A percentile compares a stretch with the other conserved stretches of the same genome.
Evolutionary conservation across 1,140 invertebrate species (phyloP).

Genomic region (Helicoverpa armigera): DNA sequence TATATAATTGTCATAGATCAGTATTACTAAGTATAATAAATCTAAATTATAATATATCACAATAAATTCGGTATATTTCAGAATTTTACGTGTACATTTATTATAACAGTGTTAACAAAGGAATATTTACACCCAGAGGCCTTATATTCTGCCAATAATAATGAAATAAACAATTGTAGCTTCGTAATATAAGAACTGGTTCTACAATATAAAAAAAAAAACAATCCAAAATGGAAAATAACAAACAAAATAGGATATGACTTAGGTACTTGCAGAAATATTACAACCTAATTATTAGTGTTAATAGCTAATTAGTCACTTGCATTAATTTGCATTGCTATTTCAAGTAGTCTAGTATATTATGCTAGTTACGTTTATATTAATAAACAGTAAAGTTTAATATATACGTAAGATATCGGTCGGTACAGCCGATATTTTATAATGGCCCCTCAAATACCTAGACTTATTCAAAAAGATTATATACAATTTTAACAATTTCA

Average conservation of each 20-base stretch:
- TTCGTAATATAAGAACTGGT: too few relatives aligned
- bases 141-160: background rate
- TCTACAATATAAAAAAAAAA: too few relatives aligned
- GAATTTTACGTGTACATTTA: conserved; percentile 22
- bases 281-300: background rate
- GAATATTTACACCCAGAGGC: background rate
- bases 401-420: too few relatives aligned
- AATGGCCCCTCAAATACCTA: too few relatives aligned
- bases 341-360: background rate
- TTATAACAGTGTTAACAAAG: background rate
- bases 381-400: background rate
- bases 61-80: conserved; percentile 48
- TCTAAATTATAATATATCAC: conserved; percentile 42
- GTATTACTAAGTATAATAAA: conserved; percentile 30
- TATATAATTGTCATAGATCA: conserved; percentile 39
- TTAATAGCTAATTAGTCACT: background rate
- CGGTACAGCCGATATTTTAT: background rate
- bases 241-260: too few relatives aligned
- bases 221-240: too few relatives aligned
- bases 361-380: background rate
- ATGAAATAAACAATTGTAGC: too few relatives aligned
- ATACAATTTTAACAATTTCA: background rate
- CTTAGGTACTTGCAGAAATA: too few relatives aligned
- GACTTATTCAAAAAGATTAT: too few relatives aligned
- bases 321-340: conserved; percentile 12